Evolutionary conservation across 2,888 invertebrate species (phyloP).

Genomic region (Mantis religiosa): DNA sequence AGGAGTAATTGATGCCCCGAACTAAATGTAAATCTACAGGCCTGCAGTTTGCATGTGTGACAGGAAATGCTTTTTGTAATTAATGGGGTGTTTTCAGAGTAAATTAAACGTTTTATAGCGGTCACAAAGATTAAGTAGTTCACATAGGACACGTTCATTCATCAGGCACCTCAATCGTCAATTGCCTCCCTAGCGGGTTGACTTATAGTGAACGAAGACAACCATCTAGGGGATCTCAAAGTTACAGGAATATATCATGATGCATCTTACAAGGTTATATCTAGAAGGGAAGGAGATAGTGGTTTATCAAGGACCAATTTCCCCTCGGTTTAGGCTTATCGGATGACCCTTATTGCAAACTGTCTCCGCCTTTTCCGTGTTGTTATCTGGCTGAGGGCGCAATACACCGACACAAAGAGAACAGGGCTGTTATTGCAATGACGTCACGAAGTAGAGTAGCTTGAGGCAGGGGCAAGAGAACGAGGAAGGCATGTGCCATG

Average conservation of each 20-base stretch:
- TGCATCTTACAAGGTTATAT: not conserved
- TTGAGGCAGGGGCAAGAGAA: not conserved
- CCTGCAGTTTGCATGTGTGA: no score
- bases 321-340: constrained; percentile 7
- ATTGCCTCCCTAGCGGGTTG: not conserved
- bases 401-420: constrained; percentile 6
- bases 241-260: not conserved
- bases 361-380: constrained; percentile 26
- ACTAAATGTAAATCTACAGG: no score
- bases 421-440: constrained; percentile 3
- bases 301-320: constrained; percentile 11
- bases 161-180: not conserved
- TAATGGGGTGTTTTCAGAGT: not conserved
- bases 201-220: not conserved
- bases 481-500: not conserved
- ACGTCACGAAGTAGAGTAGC: constrained; percentile 4
- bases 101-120: not conserved
- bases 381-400: not conserved
- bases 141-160: not conserved
- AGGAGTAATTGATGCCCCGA: no score
- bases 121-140: not conserved
- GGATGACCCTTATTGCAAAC: constrained; percentile 21
- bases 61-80: not conserved
- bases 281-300: not conserved
- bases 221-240: not conserved